Conservation (phyloP, 2,113 vertebrate genomes). For the Hippocampus mohnikei region DNA sequence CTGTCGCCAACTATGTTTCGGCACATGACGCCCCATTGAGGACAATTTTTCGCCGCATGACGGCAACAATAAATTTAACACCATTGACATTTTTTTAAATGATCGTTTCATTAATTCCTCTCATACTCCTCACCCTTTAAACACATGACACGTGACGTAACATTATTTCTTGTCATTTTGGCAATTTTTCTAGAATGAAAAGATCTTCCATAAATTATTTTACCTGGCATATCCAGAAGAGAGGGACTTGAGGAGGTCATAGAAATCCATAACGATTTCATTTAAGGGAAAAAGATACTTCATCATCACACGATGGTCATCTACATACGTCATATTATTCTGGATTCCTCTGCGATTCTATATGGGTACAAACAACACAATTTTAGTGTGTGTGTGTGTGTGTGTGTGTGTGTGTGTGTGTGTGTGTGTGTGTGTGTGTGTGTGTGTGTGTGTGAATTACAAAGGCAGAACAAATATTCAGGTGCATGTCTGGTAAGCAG, state of each 20-base stretch:
- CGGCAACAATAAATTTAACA: neutral
- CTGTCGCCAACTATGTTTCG: no score
- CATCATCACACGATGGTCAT: slow-evolving; percentile 89
- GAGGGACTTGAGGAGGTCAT: slow-evolving; percentile 89
- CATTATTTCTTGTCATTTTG: neutral
- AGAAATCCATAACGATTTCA: slow-evolving; percentile 96
- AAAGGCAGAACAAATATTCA: neutral
- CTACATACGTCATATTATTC: slow-evolving; percentile 89
- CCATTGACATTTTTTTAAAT: neutral
- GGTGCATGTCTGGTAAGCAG: neutral
- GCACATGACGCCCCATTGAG: no score
- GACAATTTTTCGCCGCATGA: no score
- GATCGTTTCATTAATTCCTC: neutral
- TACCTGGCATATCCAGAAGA: slow-evolving; percentile 98
- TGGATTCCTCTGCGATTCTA: slow-evolving; percentile 85
- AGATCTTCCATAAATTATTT: slow-evolving; percentile 16
- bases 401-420: neutral
- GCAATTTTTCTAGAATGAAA: neutral
- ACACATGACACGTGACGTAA: neutral
- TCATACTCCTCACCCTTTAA: neutral
- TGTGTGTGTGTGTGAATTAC: neutral
- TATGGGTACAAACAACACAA: neutral
- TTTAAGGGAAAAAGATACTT: slow-evolving; percentile 92
- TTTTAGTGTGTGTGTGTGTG: no score
- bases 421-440: neutral